phyloP scores from a whole-genome alignment of 2,113 vertebrate genomes.

The Pyrgilauda ruficollis region DNA sequence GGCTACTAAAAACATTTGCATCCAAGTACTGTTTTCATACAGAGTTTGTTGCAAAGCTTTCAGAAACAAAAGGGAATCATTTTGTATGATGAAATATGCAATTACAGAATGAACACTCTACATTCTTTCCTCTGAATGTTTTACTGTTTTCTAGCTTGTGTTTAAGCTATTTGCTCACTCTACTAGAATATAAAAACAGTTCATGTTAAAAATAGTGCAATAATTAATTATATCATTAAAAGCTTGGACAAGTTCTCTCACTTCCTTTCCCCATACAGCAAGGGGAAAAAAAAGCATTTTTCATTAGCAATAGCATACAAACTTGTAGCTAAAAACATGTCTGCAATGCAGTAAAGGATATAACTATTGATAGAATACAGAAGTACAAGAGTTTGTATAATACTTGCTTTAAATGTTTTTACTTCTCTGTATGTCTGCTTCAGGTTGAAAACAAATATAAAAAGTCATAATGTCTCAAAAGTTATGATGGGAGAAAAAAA shows the following conservation, averaged over 20 bases:
- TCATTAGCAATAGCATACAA: neutral
- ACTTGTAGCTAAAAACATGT: neutral
- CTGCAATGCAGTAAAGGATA: neutral
- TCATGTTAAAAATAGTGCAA: slow-evolving; percentile 4
- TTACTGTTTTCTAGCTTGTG: neutral
- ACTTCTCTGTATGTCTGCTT: neutral
- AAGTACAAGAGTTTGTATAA: neutral
- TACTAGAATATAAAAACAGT: neutral
- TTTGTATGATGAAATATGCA: neutral
- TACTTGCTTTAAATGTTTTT: neutral
- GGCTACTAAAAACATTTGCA: neutral
- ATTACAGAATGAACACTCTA: neutral
- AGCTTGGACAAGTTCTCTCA: neutral
- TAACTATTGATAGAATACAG: neutral
- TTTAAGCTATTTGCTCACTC: neutral
- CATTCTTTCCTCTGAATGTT: neutral
- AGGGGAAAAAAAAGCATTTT: neutral
- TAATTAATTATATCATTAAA: neutral
- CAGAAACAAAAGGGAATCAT: neutral
- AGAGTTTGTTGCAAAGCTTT: neutral
- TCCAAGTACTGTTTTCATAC: neutral
- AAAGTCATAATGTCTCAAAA: neutral
- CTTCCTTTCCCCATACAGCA: neutral
- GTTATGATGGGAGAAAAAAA: neutral
- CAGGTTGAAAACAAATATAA: neutral